Base-by-base conservation (phyloP, 2,797 vertebrate species). In the Phalanger gymnotis region DNA sequence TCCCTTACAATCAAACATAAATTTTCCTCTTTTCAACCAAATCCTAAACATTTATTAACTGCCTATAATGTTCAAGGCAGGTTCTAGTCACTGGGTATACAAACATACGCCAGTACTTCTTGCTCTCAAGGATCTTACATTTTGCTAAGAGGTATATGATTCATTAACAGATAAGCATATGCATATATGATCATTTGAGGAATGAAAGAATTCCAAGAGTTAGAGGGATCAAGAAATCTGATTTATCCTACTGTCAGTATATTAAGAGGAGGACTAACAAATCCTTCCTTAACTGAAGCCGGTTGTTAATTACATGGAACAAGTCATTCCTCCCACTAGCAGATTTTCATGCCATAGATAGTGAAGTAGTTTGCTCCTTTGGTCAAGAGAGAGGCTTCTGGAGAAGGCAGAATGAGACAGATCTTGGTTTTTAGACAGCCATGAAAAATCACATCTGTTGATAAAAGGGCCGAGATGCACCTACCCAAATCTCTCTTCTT, bases 401-500 rank as follows among this genome's bases (percentile, higher is more conserved):
- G 73, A 81, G 73, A 81, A 81, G 19, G 12, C 22, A 73, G 34
- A 34, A n/a, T 81, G n/a, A 81, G 40, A 27, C 27, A 81, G 40
- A 81, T 25, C 73, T 81, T 81, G 73, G 40, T 81, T 47, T 81
- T 81, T 1, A 5, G 47, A 81, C 7, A 27, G 40, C 22, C 9
- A 81, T 81, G 73, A 47, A 22, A 81, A 81, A 81, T 81, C 9
- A 81, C 13, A 47, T 25, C 40, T 3, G 3, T 47, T 81, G 22
- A 81, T 40, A 73, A 73, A 73, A 40, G n/a, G 90, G 25, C 47
- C 87, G 28, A 53, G 73, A 95, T n/a, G 66, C 94, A 54, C 66
- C 53, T 53, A 90, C 55, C 95, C 28, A 92, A 61, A n/a, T 57
- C 90, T 96, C 94, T 96, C 87, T 94, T 93, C 90, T 58, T 94